Evolutionary conservation across 1,140 invertebrate genomes (phyloP).

Genomic region (Megalonaias nervosa): DNA sequence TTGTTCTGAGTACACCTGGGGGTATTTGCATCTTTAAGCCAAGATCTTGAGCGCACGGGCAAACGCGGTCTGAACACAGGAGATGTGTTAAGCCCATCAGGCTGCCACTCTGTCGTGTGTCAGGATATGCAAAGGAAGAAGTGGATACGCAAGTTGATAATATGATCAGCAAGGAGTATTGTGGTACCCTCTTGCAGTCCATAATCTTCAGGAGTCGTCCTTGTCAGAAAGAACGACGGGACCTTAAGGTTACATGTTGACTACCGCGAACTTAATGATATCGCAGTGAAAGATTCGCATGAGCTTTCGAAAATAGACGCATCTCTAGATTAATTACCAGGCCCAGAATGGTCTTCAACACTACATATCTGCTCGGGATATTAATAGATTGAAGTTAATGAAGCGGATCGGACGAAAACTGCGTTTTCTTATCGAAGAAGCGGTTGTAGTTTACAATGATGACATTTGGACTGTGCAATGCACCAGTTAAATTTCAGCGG

Average conservation of each 20-base stretch:
- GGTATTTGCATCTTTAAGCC: background rate
- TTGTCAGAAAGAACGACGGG: slow-evolving; percentile 71
- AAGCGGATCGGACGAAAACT: slow-evolving; percentile 6
- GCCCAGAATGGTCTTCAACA: slow-evolving; percentile 10
- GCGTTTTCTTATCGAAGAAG: slow-evolving; percentile 34
- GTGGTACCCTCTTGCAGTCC: slow-evolving; percentile 50
- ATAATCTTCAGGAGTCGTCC: slow-evolving; percentile 74
- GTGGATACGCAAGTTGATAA: slow-evolving; percentile 47
- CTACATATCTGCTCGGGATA: slow-evolving; percentile 41
- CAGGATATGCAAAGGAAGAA: background rate
- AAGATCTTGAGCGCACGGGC: background rate
- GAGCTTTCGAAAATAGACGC: slow-evolving; percentile 39
- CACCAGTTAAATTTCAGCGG: slow-evolving; percentile 45
- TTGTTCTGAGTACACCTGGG: too few relatives aligned
- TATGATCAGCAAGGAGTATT: too few relatives aligned
- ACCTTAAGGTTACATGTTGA: slow-evolving; percentile 73
- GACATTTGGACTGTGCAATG: slow-evolving; percentile 44
- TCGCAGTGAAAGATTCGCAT: slow-evolving; percentile 39
- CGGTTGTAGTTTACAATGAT: slow-evolving; percentile 6
- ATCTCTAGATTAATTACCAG: slow-evolving; percentile 15
- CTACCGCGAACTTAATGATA: slow-evolving; percentile 63
- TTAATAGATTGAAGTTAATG: slow-evolving; percentile 33
- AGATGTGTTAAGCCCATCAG: slow-evolving; percentile 1
- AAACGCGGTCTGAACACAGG: background rate
- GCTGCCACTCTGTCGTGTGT: background rate